A percentile compares a stretch with the other conserved stretches of the same genome.
Conservation (phyloP, 2,113 vertebrate species). For the Sebastes fasciatus region DNA sequence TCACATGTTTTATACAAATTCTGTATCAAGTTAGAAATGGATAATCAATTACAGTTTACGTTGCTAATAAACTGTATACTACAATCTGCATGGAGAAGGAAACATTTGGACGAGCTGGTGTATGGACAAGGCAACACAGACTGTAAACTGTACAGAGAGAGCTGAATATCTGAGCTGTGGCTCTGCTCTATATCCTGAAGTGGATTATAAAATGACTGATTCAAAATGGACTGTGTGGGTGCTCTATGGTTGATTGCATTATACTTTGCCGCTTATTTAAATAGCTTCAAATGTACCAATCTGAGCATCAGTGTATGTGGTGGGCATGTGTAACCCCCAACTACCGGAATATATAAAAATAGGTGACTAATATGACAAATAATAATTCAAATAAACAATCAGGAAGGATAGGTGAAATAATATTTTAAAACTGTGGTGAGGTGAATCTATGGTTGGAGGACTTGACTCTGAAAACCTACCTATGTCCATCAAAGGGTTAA, state of each 20-base stretch:
- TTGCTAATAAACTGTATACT: too few relatives aligned
- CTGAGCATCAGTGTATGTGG: not conserved
- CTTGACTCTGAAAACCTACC: too few relatives aligned
- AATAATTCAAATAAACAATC: too few relatives aligned
- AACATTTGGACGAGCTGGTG: not conserved
- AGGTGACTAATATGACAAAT: too few relatives aligned
- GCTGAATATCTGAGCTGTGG: not conserved
- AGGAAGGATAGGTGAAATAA: too few relatives aligned
- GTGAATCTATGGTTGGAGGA: too few relatives aligned
- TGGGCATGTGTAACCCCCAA: not conserved
- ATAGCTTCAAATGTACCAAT: not conserved
- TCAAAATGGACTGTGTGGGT: not conserved
- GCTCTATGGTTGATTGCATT: not conserved
- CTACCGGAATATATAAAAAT: too few relatives aligned
- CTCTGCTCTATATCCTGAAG: not conserved
- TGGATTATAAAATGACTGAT: slow-evolving; percentile 11
- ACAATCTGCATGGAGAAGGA: not conserved
- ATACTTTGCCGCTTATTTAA: slow-evolving; percentile 1
- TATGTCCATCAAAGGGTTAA: too few relatives aligned
- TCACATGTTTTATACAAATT: too few relatives aligned
- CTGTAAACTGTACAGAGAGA: not conserved
- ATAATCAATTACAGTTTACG: too few relatives aligned
- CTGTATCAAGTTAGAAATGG: too few relatives aligned
- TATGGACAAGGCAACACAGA: not conserved
- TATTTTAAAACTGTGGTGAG: too few relatives aligned